phyloP scores from a whole-genome alignment of 2,797 vertebrate genomes.

The Choloepus didactylus region DNA sequence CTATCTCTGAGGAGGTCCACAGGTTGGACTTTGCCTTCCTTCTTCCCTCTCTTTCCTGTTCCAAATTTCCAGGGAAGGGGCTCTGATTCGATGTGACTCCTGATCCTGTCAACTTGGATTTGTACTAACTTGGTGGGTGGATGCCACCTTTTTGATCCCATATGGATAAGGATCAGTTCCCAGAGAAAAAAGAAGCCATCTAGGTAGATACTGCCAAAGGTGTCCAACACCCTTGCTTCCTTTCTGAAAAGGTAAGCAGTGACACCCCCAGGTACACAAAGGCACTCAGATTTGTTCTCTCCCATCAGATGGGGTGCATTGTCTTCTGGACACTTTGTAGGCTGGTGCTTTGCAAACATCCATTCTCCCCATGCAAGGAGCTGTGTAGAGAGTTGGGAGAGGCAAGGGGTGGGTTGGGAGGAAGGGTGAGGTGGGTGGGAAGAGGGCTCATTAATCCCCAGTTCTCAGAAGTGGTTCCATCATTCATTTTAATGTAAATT shows the following conservation, averaged over 20 bases:
- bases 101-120: background rate
- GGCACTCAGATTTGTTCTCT: background rate
- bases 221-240: background rate
- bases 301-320: background rate
- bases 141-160: too few relatives aligned
- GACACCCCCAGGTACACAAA: background rate
- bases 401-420: background rate
- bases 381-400: too few relatives aligned
- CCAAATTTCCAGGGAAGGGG: background rate
- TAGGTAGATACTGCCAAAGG: background rate
- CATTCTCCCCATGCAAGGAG: background rate
- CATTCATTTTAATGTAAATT: background rate
- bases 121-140: background rate
- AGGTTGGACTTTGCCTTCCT: background rate
- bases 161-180: background rate
- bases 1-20: background rate
- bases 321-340: background rate
- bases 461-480: conserved; percentile 22
- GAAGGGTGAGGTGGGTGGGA: background rate
- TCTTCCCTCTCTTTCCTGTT: background rate
- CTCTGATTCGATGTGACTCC: background rate
- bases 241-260: background rate
- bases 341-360: background rate
- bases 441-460: background rate
- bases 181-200: background rate